phyloP scores from a whole-genome alignment of 2,113 vertebrate species.

The Camelus bactrianus region DNA sequence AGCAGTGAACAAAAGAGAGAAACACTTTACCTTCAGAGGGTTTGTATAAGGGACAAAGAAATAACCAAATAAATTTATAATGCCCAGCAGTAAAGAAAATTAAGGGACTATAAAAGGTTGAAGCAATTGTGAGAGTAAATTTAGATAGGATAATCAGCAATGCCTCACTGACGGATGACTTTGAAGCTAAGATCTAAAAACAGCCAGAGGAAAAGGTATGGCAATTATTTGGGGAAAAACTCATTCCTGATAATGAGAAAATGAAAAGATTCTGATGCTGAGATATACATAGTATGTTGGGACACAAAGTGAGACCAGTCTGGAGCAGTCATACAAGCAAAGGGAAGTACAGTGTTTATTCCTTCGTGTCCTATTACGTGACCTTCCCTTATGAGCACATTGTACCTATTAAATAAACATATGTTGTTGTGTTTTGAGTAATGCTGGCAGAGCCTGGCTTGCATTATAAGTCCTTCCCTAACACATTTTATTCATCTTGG shows the following conservation, averaged over 20 bases:
- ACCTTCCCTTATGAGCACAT: too few relatives aligned
- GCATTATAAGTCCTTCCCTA: not conserved
- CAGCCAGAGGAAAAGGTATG: not conserved
- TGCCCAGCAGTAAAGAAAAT: not conserved
- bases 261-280: too few relatives aligned
- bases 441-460: not conserved
- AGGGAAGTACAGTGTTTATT: not conserved
- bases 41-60: not conserved
- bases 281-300: not conserved
- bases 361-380: not conserved
- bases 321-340: not conserved
- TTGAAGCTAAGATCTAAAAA: not conserved
- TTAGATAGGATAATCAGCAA: not conserved
- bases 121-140: not conserved
- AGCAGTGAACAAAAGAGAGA: not conserved
- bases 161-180: not conserved
- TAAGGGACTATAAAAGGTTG: not conserved
- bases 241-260: not conserved
- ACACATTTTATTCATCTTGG: not conserved
- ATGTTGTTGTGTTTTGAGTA: not conserved
- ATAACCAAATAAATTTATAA: not conserved
- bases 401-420: not conserved
- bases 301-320: too few relatives aligned
- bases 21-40: not conserved
- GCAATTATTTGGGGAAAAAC: not conserved